Conservation (phyloP, 2,113 vertebrate genomes). For the Percopsis transmontana region DNA sequence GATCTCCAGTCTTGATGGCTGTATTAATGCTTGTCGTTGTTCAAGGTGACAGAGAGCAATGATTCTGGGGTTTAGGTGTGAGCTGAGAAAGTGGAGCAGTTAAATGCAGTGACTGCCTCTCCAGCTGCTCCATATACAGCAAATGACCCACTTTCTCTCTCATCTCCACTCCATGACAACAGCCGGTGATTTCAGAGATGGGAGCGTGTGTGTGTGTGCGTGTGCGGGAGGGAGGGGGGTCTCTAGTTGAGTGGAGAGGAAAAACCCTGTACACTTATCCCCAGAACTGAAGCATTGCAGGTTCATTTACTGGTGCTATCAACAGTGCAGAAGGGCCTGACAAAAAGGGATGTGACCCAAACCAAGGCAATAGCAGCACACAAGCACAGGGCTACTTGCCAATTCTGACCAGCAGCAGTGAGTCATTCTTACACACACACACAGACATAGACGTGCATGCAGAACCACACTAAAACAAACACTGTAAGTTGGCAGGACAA, state of each 20-base stretch:
- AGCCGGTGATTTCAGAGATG: conserved; percentile 33
- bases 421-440: conserved; percentile 40
- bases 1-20: conserved; percentile 35
- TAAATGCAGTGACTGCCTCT: conserved; percentile 72
- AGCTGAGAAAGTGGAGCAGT: conserved; percentile 77
- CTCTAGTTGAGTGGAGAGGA: conserved; percentile 48
- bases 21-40: conserved; percentile 67
- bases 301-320: conserved; percentile 34
- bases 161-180: conserved; percentile 57
- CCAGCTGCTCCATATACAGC: conserved; percentile 70
- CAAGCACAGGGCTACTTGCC: conserved; percentile 17
- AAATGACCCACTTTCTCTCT: conserved; percentile 65
- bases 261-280: conserved; percentile 25
- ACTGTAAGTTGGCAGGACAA: conserved; percentile 62
- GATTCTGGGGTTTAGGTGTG: conserved; percentile 60
- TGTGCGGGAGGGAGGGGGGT: conserved; percentile 33
- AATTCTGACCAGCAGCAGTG: conserved; percentile 52
- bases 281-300: conserved; percentile 45
- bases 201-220: conserved; percentile 15
- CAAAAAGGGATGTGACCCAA: conserved; percentile 38
- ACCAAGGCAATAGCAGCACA: conserved; percentile 28
- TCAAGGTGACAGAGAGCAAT: conserved; percentile 76
- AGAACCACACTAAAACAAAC: conserved; percentile 51
- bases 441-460: conserved; percentile 7
- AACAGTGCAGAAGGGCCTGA: conserved; percentile 30